phyloP scores from a whole-genome alignment of 2,888 invertebrate genomes.

The Netelia inedita region DNA sequence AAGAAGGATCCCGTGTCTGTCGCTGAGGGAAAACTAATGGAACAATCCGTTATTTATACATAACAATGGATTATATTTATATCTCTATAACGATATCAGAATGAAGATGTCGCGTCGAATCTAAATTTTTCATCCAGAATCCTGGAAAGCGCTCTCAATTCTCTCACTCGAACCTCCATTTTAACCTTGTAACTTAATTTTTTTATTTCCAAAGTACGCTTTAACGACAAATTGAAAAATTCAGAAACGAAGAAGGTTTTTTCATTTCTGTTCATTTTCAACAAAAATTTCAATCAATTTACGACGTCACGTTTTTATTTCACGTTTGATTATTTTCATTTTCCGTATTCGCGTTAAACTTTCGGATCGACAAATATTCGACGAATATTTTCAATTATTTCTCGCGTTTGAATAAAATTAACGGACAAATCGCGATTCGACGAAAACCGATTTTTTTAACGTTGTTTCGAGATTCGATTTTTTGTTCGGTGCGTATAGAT shows the following conservation, averaged over 20 bases:
- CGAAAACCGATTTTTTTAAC: not conserved
- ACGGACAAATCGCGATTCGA: not conserved
- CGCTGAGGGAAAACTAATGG: not conserved
- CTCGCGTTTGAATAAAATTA: conserved; percentile 5
- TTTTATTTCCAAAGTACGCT: not conserved
- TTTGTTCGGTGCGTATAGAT: conserved; percentile 15
- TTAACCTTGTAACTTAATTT: not conserved
- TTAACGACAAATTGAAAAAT: not conserved
- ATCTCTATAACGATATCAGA: not conserved
- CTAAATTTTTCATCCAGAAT: conserved; percentile 10
- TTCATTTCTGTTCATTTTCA: conserved; percentile 7
- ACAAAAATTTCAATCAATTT: not conserved
- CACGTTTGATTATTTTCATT: too few species aligned
- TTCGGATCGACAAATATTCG: not conserved
- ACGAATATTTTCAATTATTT: too few species aligned
- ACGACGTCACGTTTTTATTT: not conserved
- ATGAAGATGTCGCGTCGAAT: not conserved
- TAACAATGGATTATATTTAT: not conserved
- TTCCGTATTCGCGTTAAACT: not conserved
- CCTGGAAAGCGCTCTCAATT: not conserved
- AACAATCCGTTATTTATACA: not conserved
- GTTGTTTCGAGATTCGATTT: not conserved
- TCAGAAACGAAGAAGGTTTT: not conserved
- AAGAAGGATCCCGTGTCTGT: conserved; percentile 40
- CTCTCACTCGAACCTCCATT: not conserved